Conservation (phyloP, 2,113 vertebrate genomes). For the Paramormyrops kingsleyae region DNA sequence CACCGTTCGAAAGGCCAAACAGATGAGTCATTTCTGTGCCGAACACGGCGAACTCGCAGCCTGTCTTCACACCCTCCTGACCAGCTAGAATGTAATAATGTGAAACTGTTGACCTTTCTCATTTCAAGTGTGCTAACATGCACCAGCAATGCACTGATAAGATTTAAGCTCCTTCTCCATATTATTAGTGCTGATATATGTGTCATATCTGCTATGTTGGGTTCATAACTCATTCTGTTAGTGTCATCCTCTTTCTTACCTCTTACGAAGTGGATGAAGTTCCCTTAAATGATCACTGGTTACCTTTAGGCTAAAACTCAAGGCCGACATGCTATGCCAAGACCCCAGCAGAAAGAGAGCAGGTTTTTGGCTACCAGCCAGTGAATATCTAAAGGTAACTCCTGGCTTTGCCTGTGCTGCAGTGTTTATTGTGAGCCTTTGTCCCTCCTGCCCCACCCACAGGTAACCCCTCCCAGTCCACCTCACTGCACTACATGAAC, state of each 20-base stretch:
- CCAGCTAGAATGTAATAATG: neutral
- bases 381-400: neutral
- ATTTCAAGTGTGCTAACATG: neutral
- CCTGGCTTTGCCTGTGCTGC: neutral
- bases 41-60: neutral
- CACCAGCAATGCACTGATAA: neutral
- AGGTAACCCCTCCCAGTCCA: constrained; percentile 87
- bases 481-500: constrained; percentile 91
- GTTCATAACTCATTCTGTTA: neutral
- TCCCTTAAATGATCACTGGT: neutral
- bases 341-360: neutral
- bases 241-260: neutral
- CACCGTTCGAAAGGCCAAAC: neutral
- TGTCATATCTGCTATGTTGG: neutral
- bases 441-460: constrained; percentile 1
- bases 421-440: neutral
- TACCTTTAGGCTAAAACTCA: neutral
- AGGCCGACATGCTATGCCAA: neutral
- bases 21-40: neutral
- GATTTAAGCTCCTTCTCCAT: neutral
- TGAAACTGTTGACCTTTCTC: neutral
- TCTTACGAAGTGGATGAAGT: neutral
- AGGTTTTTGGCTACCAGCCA: neutral
- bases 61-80: neutral
- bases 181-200: neutral